Evolutionary conservation across 2,797 vertebrate genomes (phyloP).

Genomic region (Scarus forsteni): DNA sequence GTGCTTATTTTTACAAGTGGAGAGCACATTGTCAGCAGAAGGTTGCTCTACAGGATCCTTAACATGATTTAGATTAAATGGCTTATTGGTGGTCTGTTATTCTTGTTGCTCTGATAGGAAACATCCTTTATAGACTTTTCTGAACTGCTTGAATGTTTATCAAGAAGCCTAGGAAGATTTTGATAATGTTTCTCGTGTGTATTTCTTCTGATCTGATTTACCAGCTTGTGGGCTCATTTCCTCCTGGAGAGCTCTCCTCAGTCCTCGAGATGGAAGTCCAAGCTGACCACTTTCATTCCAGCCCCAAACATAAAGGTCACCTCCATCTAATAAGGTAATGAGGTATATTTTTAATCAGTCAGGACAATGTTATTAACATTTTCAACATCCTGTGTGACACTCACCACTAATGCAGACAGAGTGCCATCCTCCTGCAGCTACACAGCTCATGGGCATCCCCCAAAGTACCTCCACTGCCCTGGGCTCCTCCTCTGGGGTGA

Average conservation of each 20-base stretch:
- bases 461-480: conserved; percentile 89
- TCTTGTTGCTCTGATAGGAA: background rate
- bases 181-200: background rate
- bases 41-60: no score
- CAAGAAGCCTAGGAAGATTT: background rate
- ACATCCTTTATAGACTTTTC: background rate
- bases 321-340: conserved; percentile 78
- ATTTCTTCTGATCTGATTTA: conserved; percentile 6
- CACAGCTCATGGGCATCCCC: conserved; percentile 84
- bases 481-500: conserved; percentile 86
- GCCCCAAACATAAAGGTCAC: conserved; percentile 95
- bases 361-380: background rate
- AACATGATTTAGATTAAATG: no score
- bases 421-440: conserved; percentile 94
- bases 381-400: conserved; percentile 15
- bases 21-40: no score
- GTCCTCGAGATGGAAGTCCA: conserved; percentile 88
- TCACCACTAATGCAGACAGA: conserved; percentile 89
- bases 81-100: background rate
- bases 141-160: background rate
- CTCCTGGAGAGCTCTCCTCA: conserved; percentile 35
- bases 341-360: background rate
- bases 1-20: no score
- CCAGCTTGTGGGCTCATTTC: conserved; percentile 47
- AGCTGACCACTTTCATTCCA: conserved; percentile 97